Evolutionary conservation across 92 coral and sea anemone genomes (phyloP).

Genomic region (Epizoanthus scotinus): DNA sequence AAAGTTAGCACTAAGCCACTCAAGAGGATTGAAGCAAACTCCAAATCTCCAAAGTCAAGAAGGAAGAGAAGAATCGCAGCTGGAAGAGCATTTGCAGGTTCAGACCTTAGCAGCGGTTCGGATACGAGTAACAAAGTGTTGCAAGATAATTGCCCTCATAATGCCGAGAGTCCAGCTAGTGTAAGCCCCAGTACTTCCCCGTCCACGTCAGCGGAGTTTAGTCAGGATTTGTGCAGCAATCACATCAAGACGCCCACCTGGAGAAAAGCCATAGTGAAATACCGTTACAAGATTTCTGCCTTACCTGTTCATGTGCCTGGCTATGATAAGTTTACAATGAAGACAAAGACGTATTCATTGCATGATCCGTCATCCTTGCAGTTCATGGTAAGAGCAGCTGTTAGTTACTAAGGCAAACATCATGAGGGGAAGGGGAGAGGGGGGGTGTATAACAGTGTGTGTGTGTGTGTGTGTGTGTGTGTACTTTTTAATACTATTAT

Average conservation of each 20-base stretch:
- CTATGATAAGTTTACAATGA: conserved; percentile 75
- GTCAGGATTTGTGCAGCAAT: conserved; percentile 40
- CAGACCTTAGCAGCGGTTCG: neutral
- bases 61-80: conserved; percentile 5
- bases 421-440: too few relatives aligned
- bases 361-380: neutral
- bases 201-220: neutral
- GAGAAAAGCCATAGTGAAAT: conserved; percentile 66
- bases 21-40: conserved; percentile 17
- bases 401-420: too few relatives aligned
- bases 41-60: neutral
- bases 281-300: conserved; percentile 49
- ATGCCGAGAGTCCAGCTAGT: neutral
- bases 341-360: conserved; percentile 45
- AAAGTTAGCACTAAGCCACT: neutral
- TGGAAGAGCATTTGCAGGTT: neutral
- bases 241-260: conserved; percentile 64
- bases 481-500: too few relatives aligned
- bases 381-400: conserved; percentile 5
- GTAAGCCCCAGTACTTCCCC: neutral
- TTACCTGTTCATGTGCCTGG: conserved; percentile 75
- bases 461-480: too few relatives aligned
- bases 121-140: neutral
- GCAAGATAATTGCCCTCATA: neutral
- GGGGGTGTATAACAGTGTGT: too few relatives aligned